These are phyloP conservation scores for Callipepla californica DNA, from an alignment of 2,113 vertebrate species.

Conservation along the genomic window DNA sequence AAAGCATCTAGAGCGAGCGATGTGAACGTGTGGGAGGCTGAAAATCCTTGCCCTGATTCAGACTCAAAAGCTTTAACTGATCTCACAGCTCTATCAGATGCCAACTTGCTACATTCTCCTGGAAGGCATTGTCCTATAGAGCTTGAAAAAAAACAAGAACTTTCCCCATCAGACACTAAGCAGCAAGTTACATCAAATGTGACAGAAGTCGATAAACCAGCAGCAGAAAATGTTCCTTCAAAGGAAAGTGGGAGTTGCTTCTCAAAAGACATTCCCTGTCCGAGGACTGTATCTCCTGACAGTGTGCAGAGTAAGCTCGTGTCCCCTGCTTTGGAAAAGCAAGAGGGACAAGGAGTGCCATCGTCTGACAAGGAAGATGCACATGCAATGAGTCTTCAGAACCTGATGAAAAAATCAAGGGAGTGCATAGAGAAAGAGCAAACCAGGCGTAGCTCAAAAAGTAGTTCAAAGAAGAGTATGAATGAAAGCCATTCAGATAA, in stretches of 20 bases:
- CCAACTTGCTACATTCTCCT: slow-evolving; percentile 9
- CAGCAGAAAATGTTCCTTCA: slow-evolving; percentile 3
- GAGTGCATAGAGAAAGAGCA: slow-evolving; percentile 89
- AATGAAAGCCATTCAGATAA: slow-evolving; percentile 81
- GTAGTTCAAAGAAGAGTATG: slow-evolving; percentile 39
- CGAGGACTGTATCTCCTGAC: background rate
- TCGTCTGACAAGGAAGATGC: slow-evolving; percentile 71
- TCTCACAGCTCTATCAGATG: slow-evolving; percentile 62
- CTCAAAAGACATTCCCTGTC: background rate
- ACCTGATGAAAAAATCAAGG: slow-evolving; percentile 89
- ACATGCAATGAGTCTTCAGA: slow-evolving; percentile 85
- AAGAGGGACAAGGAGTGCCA: slow-evolving; percentile 6
- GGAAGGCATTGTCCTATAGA: background rate
- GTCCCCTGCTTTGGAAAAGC: slow-evolving; percentile 10
- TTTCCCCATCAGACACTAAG: background rate
- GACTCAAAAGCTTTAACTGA: slow-evolving; percentile 65
- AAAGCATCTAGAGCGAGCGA: slow-evolving; percentile 59
- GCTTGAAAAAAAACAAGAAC: slow-evolving; percentile 45
- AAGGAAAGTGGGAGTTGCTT: slow-evolving; percentile 13
- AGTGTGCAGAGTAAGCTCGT: background rate
- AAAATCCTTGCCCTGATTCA: slow-evolving; percentile 43
- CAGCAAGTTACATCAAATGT: background rate
- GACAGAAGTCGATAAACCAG: background rate
- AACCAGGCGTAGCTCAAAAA: slow-evolving; percentile 73
- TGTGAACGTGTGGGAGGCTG: slow-evolving; percentile 18